phyloP scores from a whole-genome alignment of 1,140 invertebrate genomes.

The Himalopsyche phryganea region DNA sequence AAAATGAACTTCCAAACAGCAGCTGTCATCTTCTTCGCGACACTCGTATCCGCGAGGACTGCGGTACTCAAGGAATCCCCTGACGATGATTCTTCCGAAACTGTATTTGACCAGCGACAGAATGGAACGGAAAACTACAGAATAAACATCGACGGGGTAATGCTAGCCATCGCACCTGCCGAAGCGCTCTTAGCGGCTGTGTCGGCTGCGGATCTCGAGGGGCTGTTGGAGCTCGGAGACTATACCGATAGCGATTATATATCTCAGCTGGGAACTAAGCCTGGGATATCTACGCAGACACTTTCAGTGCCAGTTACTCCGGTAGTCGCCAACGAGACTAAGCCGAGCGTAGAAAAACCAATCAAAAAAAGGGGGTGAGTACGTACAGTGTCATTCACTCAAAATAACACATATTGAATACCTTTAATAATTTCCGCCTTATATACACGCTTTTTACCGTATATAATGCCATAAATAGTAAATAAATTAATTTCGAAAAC shows the following conservation, averaged over 20 bases:
- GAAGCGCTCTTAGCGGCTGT: constrained; percentile 49
- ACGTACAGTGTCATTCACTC: not conserved
- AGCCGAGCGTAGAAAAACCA: constrained; percentile 33
- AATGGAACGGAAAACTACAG: constrained; percentile 67
- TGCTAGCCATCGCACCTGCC: constrained; percentile 61
- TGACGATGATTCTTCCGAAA: constrained; percentile 17
- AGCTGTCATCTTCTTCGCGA: not conserved
- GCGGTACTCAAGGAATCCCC: constrained; percentile 34
- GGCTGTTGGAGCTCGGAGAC: constrained; percentile 41
- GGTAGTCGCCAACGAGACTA: constrained; percentile 6
- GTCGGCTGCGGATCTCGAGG: constrained; percentile 39
- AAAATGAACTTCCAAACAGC: constrained; percentile 1
- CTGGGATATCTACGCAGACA: constrained; percentile 19
- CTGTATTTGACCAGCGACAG: constrained; percentile 64
- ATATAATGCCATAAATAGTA: too few relatives aligned
- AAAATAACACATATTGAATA: not conserved
- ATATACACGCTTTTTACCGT: too few relatives aligned
- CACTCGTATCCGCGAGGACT: constrained; percentile 34
- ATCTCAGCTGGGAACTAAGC: constrained; percentile 24
- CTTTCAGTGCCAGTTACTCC: not conserved
- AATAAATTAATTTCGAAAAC: too few relatives aligned
- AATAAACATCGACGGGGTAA: constrained; percentile 62
- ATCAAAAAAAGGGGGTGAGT: constrained; percentile 18
- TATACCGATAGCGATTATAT: constrained; percentile 29
- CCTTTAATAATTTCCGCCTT: too few relatives aligned